A percentile compares a stretch with the other conserved stretches of the same genome.
Evolutionary conservation across 2,888 invertebrate species (phyloP).

Genomic region (Molanna angustata): DNA sequence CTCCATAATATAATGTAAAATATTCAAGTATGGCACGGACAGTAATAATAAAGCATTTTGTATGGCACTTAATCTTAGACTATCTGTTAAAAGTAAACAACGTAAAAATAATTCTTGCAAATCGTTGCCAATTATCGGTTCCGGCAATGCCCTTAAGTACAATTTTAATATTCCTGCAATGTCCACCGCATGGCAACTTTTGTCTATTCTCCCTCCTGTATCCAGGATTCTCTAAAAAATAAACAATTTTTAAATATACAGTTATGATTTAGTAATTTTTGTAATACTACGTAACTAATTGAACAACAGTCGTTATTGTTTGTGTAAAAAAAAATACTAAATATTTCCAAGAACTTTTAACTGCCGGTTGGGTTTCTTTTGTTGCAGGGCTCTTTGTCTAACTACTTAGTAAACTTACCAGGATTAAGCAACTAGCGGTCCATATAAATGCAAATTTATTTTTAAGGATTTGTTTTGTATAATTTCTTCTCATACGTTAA

Average conservation of each 20-base stretch:
- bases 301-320: no score
- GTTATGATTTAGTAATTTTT: no score
- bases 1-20: slow-evolving; percentile 80
- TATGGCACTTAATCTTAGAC: slow-evolving; percentile 61
- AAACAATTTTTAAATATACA: slow-evolving; percentile 4
- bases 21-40: slow-evolving; percentile 73
- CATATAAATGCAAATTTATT: no score
- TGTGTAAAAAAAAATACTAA: no score
- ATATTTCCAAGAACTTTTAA: neutral
- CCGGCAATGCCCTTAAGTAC: slow-evolving; percentile 81
- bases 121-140: slow-evolving; percentile 64
- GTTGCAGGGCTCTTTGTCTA: no score
- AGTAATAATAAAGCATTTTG: slow-evolving; percentile 67
- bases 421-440: no score
- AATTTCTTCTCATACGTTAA: no score
- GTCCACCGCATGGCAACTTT: slow-evolving; percentile 76
- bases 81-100: slow-evolving; percentile 59
- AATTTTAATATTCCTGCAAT: slow-evolving; percentile 82
- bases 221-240: slow-evolving; percentile 63
- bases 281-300: no score
- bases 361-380: no score
- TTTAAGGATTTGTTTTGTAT: no score
- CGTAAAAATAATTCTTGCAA: slow-evolving; percentile 77
- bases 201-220: slow-evolving; percentile 65
- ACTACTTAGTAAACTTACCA: no score